Evolutionary conservation across 2,888 invertebrate genomes (phyloP).

Genomic region (Rhorus exstirpatorius): DNA sequence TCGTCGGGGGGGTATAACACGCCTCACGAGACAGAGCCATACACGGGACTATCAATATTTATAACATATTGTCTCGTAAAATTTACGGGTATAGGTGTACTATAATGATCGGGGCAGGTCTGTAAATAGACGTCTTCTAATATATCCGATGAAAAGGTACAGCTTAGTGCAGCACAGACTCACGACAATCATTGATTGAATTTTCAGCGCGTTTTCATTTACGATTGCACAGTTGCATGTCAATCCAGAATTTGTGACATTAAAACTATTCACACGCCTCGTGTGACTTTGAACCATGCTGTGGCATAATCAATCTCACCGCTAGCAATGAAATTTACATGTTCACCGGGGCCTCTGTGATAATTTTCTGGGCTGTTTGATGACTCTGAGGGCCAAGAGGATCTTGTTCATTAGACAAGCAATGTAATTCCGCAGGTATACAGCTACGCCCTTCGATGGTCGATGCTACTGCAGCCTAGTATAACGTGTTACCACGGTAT

Average conservation of each 20-base stretch:
- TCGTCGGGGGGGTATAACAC: constrained; percentile 70
- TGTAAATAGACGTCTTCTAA: constrained; percentile 45
- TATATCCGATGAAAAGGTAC: constrained; percentile 47
- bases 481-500: constrained; percentile 20
- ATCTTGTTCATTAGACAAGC: not conserved
- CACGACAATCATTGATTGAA: constrained; percentile 39
- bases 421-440: not conserved
- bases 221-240: not conserved
- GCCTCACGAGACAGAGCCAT: constrained; percentile 59
- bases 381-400: not conserved
- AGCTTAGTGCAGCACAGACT: constrained; percentile 32
- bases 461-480: constrained; percentile 71
- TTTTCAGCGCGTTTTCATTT: not conserved
- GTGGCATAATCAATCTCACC: not conserved
- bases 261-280: not conserved
- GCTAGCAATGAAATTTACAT: too few species aligned
- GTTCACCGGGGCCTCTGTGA: too few species aligned
- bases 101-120: constrained; percentile 62
- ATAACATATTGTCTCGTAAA: constrained; percentile 84
- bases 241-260: not conserved
- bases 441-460: constrained; percentile 74
- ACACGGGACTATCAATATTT: constrained; percentile 83
- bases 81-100: constrained; percentile 77
- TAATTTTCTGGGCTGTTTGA: not conserved
- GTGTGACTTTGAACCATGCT: not conserved